phyloP scores from a whole-genome alignment of 2,113 vertebrate genomes.

The Bos indicus region DNA sequence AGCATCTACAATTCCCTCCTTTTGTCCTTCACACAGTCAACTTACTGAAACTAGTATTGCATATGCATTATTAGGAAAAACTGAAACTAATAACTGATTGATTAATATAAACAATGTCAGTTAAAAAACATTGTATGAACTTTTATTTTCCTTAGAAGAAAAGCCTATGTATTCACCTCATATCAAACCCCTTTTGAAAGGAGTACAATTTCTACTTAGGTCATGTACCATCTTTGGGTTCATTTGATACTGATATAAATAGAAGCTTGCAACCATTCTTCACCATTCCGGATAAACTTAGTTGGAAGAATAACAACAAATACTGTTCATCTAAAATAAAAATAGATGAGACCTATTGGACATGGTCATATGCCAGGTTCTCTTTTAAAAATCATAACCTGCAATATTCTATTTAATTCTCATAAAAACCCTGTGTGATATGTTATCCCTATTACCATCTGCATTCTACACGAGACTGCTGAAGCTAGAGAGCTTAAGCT shows the following conservation, averaged over 20 bases:
- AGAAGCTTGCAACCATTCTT: background rate
- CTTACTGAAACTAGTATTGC: background rate
- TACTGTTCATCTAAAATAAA: background rate
- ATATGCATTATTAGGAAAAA: background rate
- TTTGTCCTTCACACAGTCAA: background rate
- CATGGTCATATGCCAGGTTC: background rate
- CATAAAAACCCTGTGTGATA: background rate
- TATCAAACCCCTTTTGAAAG: background rate
- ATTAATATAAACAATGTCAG: background rate
- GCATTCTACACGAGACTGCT: background rate
- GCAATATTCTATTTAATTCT: background rate
- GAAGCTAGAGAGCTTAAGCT: background rate
- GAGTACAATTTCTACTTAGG: background rate
- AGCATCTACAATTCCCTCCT: background rate
- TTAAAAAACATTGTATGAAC: background rate
- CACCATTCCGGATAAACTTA: background rate
- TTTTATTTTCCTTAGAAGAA: slow-evolving; percentile 7
- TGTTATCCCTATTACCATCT: background rate
- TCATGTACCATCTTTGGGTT: background rate
- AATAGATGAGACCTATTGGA: background rate
- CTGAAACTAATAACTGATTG: background rate
- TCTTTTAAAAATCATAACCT: background rate
- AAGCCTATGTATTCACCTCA: background rate
- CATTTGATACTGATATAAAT: background rate
- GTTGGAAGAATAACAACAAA: background rate